Base-by-base conservation (phyloP, 2,888 invertebrate species). In the Oeneis ivallda region DNA sequence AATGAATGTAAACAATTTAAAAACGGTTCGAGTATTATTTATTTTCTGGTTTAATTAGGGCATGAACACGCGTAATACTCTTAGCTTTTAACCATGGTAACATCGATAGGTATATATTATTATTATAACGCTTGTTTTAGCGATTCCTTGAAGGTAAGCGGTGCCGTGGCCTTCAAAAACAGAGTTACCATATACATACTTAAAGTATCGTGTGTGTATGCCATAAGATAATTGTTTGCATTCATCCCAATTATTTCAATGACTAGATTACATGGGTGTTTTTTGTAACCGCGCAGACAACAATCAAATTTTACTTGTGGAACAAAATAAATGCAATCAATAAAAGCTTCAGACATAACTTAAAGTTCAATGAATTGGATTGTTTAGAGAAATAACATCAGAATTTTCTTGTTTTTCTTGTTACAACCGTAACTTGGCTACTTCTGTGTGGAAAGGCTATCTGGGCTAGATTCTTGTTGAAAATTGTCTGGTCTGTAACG, bases 1-100 rank as follows among this genome's bases (percentile, higher is more conserved):
- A 63, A 71, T 59, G 61, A 66, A 70, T 69, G 69, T 64, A 68
- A 71, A 68, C 70, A 70, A 67, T 5, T 11, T 43, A 17, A 6
- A 37, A 32, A 32, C 53, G 45, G 32, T 43, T 32, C 10, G 50
- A 34, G 11, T 26, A n/a, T 54, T 47, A 41, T 52, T 47, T 53
- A 45, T 53, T 43, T 56, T 53, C 41, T 11, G 39, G 19, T 56
- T 56, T 56, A 56, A 19, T 39, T 56, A 56, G 19, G 39, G 56
- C 41, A 17, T 13, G 15, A 9, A 32, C 32, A 15, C 39, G 19
- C 39, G 8, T 19, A 41, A 56, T 19, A 37, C 9, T 53, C 37
- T 53, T 43, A 26, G 17, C 15, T 26, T 13, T 49, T 37, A 26
- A 26, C 26, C 2, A 26, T n/a, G n/a, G 26, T 26, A 26, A 26